These are phyloP conservation scores for Meleagris gallopavo DNA, from an alignment of 2,113 vertebrate species.

Conservation along the genomic window DNA sequence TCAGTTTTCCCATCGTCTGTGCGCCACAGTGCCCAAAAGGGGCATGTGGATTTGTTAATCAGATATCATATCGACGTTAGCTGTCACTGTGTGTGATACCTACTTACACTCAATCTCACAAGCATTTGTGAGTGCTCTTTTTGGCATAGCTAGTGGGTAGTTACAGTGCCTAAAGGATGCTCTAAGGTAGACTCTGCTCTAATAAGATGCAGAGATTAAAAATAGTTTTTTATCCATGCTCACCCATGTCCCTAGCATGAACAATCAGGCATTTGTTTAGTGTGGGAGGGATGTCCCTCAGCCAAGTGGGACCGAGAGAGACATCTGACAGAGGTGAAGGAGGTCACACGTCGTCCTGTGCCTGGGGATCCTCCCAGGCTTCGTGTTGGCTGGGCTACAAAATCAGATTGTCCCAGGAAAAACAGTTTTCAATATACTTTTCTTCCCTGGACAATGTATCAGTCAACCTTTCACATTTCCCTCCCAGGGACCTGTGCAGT, in stretches of 20 bases:
- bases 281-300: conserved; percentile 34
- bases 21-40: not conserved
- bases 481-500: not conserved
- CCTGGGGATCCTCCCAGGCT: not conserved
- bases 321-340: conserved; percentile 19
- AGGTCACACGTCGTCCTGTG: conserved; percentile 21
- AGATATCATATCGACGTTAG: not conserved
- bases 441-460: conserved; percentile 26
- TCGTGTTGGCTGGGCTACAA: not conserved
- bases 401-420: conserved; percentile 45
- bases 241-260: not conserved
- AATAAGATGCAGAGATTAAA: conserved; percentile 1
- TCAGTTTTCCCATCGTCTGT: not conserved
- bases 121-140: not conserved
- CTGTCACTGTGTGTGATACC: not conserved
- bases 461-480: not conserved
- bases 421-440: conserved; percentile 6
- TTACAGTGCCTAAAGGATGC: not conserved
- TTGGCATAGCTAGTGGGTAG: not conserved
- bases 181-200: not conserved
- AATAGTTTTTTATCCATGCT: not conserved
- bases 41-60: not conserved
- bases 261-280: not conserved
- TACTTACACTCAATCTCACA: not conserved
- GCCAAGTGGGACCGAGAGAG: conserved; percentile 14